Evolutionary conservation across 1,140 invertebrate species (phyloP).

Genomic region (Formica selysi): DNA sequence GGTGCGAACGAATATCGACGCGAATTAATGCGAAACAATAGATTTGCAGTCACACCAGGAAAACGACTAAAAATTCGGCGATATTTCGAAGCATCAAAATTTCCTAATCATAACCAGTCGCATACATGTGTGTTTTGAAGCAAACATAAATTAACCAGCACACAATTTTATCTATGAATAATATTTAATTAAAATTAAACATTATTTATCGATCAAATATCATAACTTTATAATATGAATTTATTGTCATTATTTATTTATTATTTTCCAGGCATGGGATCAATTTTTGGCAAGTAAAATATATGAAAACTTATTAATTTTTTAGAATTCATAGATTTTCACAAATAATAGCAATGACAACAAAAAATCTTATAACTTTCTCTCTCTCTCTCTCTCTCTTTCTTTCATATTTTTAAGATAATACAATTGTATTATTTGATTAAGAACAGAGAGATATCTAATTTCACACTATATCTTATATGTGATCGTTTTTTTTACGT

Average conservation of each 20-base stretch:
- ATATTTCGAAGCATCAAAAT: too few relatives aligned
- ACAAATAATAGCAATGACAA: not conserved
- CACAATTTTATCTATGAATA: not conserved
- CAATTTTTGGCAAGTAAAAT: not conserved
- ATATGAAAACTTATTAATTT: not conserved
- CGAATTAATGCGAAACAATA: too few relatives aligned
- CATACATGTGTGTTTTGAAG: not conserved
- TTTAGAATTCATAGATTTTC: not conserved
- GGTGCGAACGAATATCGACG: not conserved
- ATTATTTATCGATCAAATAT: not conserved
- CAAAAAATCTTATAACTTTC: not conserved
- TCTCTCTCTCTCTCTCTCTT: not conserved
- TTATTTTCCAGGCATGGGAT: not conserved
- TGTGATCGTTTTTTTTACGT: not conserved
- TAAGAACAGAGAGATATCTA: not conserved
- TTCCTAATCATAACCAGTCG: too few relatives aligned
- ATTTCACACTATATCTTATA: too few relatives aligned
- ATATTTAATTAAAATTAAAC: not conserved
- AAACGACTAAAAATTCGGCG: too few relatives aligned
- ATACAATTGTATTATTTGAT: constrained; percentile 27
- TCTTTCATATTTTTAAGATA: not conserved
- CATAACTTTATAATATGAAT: not conserved
- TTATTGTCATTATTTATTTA: not conserved
- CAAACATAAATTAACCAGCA: not conserved
- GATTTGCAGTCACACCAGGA: too few relatives aligned